Percentiles rank a stretch among this genome's conserved stretches.
phyloP scores from a whole-genome alignment of 1,140 invertebrate genomes.

The Drosophila lowei region DNA sequence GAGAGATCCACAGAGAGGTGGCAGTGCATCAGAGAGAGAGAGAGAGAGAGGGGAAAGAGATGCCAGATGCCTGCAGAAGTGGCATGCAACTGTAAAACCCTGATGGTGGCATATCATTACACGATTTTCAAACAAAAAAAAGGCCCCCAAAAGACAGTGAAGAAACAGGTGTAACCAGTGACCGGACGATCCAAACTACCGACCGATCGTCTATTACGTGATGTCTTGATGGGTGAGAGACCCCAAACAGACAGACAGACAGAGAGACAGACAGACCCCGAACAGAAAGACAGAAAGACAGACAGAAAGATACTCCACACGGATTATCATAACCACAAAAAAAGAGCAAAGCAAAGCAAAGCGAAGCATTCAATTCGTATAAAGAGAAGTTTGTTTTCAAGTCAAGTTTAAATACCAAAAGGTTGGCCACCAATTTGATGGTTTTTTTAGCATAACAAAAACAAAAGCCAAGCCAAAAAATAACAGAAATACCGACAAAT shows the following conservation, averaged over 20 bases:
- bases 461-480: slow-evolving; percentile 5
- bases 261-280: background rate
- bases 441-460: slow-evolving; percentile 64
- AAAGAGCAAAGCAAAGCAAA: slow-evolving; percentile 8
- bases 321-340: slow-evolving; percentile 52
- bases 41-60: too few relatives aligned
- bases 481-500: slow-evolving; percentile 34
- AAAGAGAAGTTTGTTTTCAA: slow-evolving; percentile 48
- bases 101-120: slow-evolving; percentile 76
- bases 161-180: slow-evolving; percentile 78
- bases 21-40: background rate
- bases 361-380: slow-evolving; percentile 29
- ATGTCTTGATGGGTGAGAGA: slow-evolving; percentile 63
- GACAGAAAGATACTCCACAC: background rate
- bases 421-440: slow-evolving; percentile 44
- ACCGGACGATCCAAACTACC: slow-evolving; percentile 17
- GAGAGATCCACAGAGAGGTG: background rate
- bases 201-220: slow-evolving; percentile 62
- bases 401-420: slow-evolving; percentile 63
- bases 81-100: slow-evolving; percentile 48
- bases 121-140: slow-evolving; percentile 39
- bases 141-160: slow-evolving; percentile 26
- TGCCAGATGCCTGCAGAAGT: too few relatives aligned
- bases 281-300: too few relatives aligned
- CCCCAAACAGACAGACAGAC: slow-evolving; percentile 25